A percentile compares a stretch with the other conserved stretches of the same genome.
These are phyloP conservation scores for Elmis aenea DNA, from an alignment of 2,888 invertebrate species.

Conservation along the genomic window DNA sequence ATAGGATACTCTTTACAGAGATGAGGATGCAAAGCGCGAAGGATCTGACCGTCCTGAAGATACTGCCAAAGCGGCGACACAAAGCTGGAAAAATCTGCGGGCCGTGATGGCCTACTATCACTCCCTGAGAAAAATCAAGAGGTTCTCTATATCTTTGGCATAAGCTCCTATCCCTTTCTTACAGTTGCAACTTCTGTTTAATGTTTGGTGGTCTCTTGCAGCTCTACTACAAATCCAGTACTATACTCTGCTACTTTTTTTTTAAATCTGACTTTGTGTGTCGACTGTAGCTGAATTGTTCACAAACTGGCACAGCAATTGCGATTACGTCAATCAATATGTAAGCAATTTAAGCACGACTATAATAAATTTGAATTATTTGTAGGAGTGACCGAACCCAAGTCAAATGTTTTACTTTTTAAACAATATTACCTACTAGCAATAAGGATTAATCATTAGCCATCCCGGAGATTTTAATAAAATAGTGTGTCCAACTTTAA, in stretches of 20 bases:
- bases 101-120: slow-evolving; percentile 88
- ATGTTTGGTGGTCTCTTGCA: slow-evolving; percentile 25
- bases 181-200: slow-evolving; percentile 25
- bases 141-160: slow-evolving; percentile 49
- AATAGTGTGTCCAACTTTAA: too few relatives aligned
- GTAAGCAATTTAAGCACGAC: too few relatives aligned
- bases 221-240: slow-evolving; percentile 13
- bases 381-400: too few relatives aligned
- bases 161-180: slow-evolving; percentile 23
- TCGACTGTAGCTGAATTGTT: too few relatives aligned
- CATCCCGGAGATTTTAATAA: too few relatives aligned
- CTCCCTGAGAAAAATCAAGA: slow-evolving; percentile 85
- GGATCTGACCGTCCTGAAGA: slow-evolving; percentile 28
- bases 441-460: too few relatives aligned
- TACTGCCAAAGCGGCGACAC: slow-evolving; percentile 44
- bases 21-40: slow-evolving; percentile 21
- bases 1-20: slow-evolving; percentile 27
- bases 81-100: slow-evolving; percentile 82
- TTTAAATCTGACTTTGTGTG: too few relatives aligned
- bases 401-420: too few relatives aligned
- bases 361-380: too few relatives aligned
- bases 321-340: too few relatives aligned
- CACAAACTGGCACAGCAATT: too few relatives aligned
- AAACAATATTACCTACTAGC: too few relatives aligned
- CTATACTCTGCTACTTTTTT: slow-evolving; percentile 12